Base-by-base conservation (phyloP, 2,797 vertebrate genomes). In the Sebastes taczanowskii region DNA sequence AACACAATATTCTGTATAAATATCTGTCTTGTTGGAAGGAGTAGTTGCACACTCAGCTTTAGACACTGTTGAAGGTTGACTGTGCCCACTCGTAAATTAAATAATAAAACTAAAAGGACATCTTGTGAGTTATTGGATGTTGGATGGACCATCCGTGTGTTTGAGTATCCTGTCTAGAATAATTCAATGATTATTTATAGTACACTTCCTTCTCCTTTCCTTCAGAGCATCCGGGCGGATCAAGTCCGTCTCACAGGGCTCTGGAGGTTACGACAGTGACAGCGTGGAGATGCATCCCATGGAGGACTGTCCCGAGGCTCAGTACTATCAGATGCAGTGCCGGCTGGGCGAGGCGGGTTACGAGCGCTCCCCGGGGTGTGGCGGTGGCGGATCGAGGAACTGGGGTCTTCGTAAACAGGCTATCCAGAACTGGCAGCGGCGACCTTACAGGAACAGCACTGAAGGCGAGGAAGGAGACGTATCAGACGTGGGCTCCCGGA, bases 361-460 rank as follows among this genome's bases (percentile, higher is more conserved):
- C 0, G 97, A 96, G 0, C 95, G 96, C 65, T 94, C 94, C 73
- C 90, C 95, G 1, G 92, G 94, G 0, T 97, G 97, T 7, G 90
- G 95, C 2, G 93, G 93, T 6, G 91, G 90, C 0, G 87, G 90
- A 4, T 94, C 94, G 0, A 96, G 97, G 14, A 97, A 97, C 87
- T 98, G 98, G 64, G 98, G 97, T 25, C 97, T 99, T 42, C 96
- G 98, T 25, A 97, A 98, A 52, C 98, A 99, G 89, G 98, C 98
- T 53, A 99, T 99, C 90, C 98, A 99, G 86, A 99, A 99, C 95
- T 99, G 98, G 98, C 98, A 99, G 90, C 97, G 98, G 38, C 94
- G 98, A 75, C 98, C 98, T 0, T 99, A 99, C 91, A 96, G 97
- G 75, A 98, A 99, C 96, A 99, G 98, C 96, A 99, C 97, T 0